Base-by-base conservation (phyloP, 2,888 invertebrate species). In the Stegana nigrithorax region DNA sequence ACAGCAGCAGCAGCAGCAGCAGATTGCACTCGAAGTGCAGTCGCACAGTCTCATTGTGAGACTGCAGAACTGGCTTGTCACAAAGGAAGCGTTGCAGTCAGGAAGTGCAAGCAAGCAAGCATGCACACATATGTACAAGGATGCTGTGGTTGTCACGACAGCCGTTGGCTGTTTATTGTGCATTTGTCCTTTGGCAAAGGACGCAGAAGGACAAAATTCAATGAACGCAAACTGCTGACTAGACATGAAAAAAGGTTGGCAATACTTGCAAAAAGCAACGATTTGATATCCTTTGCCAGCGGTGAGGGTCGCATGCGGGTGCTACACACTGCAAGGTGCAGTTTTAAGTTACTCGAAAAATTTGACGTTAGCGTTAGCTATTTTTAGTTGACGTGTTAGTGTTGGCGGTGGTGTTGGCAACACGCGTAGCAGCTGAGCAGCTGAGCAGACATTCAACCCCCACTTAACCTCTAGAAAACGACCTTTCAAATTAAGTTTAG, bases 111-210 rank as follows among this genome's bases (percentile, higher is more conserved):
- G 29, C 26, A 59, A 57, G 55, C 5, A 59, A 39, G 47, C 62
- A n/a, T 53, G 51, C n/a, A 7, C 60, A 47, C 66, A 58, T 67
- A 53, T 55, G 36, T 62, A 51, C 62, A 51, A 59, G 58, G 59
- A 56, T 50, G 60, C 55, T 58, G 44, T 51, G 23, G 44, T 56
- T 64, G 67, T 64, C 25, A 12, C 8, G 5, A 23, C 45, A 19
- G 50, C 23, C 50, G 26, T 26, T n/a, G 26, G 62, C 51, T 51
- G 60, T 70, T 81, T 75, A 80, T 77, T 65, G 75, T 74, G 70
- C 73, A 75, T 79, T 77, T 72, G 81, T 81, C 79, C 81, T 79
- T 76, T 81, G 69, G 63, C 71, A 67, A 45, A 59, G 56, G 55
- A 51, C 62, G 59, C 56, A 61, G 65, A 80, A 79, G 79, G 81